These are phyloP conservation scores for Pollenia angustigena DNA, from an alignment of 2,888 invertebrate genomes.

Conservation along the genomic window DNA sequence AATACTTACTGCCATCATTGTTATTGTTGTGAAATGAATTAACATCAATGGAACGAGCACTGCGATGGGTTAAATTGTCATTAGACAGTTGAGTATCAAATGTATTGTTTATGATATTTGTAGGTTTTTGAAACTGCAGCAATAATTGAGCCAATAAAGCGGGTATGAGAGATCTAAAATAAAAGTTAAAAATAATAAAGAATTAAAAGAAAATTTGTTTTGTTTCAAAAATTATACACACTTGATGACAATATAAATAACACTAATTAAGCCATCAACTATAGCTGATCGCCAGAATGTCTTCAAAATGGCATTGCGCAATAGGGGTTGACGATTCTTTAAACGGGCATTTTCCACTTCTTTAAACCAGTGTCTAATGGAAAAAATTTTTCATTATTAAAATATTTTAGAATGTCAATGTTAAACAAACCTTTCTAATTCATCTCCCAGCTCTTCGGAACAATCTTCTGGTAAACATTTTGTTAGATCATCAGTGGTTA, in stretches of 20 bases:
- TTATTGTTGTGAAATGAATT: constrained; percentile 58
- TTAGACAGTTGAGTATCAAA: constrained; percentile 32
- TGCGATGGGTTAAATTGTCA: constrained; percentile 74
- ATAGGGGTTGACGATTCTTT: constrained; percentile 86
- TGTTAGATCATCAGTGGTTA: constrained; percentile 88
- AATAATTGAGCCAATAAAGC: constrained; percentile 83
- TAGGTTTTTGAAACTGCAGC: constrained; percentile 81
- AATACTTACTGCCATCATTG: constrained; percentile 62
- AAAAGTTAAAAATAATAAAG: constrained; percentile 49
- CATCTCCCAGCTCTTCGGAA: constrained; percentile 83
- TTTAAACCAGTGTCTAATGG: constrained; percentile 88
- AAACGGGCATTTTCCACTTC: constrained; percentile 86
- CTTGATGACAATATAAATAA: constrained; percentile 84
- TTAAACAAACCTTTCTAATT: constrained; percentile 80
- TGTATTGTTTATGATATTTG: constrained; percentile 45
- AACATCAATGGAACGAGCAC: constrained; percentile 74
- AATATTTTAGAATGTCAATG: not conserved
- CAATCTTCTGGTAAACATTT: constrained; percentile 87
- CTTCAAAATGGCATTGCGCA: constrained; percentile 87
- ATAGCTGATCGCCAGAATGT: constrained; percentile 89
- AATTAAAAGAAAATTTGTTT: constrained; percentile 36
- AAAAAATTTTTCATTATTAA: not conserved
- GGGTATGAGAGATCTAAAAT: constrained; percentile 82
- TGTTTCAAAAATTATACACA: constrained; percentile 64
- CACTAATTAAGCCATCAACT: constrained; percentile 87